These are phyloP conservation scores for Cepaea hortensis DNA, from an alignment of 2,888 invertebrate species.

Conservation along the genomic window DNA sequence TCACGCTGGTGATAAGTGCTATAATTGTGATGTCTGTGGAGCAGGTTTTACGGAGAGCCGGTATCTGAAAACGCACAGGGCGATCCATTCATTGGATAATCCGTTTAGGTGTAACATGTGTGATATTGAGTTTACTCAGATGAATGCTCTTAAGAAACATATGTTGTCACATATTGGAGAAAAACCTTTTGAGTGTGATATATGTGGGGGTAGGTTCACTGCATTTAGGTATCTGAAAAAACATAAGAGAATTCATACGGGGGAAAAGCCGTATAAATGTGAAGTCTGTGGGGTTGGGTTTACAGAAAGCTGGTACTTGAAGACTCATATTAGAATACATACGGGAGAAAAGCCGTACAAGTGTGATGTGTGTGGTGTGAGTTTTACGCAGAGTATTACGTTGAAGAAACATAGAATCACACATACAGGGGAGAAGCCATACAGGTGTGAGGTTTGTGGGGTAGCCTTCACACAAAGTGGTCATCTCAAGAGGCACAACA, in stretches of 20 bases:
- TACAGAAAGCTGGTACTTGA: not conserved
- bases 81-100: not conserved
- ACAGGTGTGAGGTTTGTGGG: conserved; percentile 1
- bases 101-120: not conserved
- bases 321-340: not conserved
- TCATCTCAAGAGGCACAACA: not conserved
- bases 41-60: conserved; percentile 1
- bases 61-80: not conserved
- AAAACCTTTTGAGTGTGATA: not conserved
- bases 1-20: not conserved
- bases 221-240: not conserved
- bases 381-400: not conserved
- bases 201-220: not conserved
- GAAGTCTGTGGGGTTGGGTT: conserved; percentile 6
- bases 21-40: not conserved
- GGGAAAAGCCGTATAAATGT: conserved; percentile 24
- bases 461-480: not conserved
- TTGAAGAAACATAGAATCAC: not conserved
- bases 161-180: not conserved
- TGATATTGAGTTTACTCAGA: not conserved
- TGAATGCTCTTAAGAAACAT: not conserved
- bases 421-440: conserved; percentile 22
- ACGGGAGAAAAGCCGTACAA: conserved; percentile 12
- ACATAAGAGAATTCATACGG: conserved; percentile 9
- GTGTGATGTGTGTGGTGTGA: conserved; percentile 18